Conservation (phyloP, 2,797 vertebrate species). For the Hypotaenidia okinawae region DNA sequence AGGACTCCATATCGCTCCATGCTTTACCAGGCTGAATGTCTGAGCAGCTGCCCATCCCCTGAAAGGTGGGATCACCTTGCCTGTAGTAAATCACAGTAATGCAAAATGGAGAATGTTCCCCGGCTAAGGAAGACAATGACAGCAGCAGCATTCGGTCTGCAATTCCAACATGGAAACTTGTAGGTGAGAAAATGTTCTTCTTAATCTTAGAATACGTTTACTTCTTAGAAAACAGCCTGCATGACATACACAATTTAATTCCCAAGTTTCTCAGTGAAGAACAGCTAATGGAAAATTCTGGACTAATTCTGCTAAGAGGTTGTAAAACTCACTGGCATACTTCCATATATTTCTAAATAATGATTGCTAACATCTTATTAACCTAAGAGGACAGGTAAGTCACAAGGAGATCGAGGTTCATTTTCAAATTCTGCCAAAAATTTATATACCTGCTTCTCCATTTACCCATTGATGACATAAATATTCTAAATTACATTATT, state of each 20-base stretch:
- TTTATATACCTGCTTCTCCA: background rate
- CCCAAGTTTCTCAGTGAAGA: background rate
- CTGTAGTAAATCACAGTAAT: background rate
- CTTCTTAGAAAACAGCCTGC: background rate
- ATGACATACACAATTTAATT: background rate
- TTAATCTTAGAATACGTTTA: background rate
- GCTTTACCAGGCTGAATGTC: background rate
- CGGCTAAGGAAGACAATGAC: background rate
- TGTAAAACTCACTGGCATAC: background rate
- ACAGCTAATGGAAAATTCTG: background rate
- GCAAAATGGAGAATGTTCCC: rapidly evolving
- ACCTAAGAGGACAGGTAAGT: background rate
- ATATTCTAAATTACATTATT: background rate
- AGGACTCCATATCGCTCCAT: rapidly evolving
- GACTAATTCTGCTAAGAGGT: background rate
- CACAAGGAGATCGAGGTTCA: background rate
- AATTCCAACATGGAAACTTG: background rate
- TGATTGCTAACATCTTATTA: background rate
- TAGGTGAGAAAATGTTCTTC: background rate
- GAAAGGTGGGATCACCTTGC: too few relatives aligned
- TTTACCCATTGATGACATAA: background rate
- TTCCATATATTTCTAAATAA: background rate
- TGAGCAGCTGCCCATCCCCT: background rate
- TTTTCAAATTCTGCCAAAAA: background rate
- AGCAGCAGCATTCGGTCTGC: background rate